Evolutionary conservation across 2,888 invertebrate genomes (phyloP), one percentile per base, ranked within the genome.

Genomic region (Schrankia costaestrigalis): DNA sequence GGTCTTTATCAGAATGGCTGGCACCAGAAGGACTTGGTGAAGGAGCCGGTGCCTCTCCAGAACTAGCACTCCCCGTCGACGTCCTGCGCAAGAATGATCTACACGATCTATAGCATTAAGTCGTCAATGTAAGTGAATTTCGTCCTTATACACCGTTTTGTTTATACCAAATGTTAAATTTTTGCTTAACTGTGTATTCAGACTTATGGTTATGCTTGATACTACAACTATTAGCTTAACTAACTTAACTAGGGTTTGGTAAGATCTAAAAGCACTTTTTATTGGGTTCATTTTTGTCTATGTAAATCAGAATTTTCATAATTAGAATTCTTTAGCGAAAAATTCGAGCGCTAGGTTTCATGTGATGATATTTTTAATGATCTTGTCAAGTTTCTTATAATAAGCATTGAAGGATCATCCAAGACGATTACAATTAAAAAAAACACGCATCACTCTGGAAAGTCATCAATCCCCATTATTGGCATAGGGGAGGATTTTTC

Each of bases 21-120:
- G 97, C 97, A 23, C 97, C 97, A 56, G 97, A 97, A 1, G 97
- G 97, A 62, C 97, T 97, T 13, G 95, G 89, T 0, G 88, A 88
- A 0, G 88, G 88, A 2, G 88, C 79, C 0, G 89, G 87, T 5
- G 79, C 86, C 46, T 88, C 88, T 2, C 87, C 84, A 0, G 87
- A 86, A 37, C 86, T 86, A 4, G 85, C 85, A 32, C 86, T 86
- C 17, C 86, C 86, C 43, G 87, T 87, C 6, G 87, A 87, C n/a
- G 87, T 85, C 76, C 87, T 87, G 77, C 84, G 85, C 69, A 86
- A 78, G 76, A 84, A 86, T 46, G 86, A 85, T 81, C 86, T 86
- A 80, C 71, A 78, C 84, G 85, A 81, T 79, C 84, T 66, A 79
- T 72, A 77, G 82, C 63, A 76, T 81, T 81, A 74, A 61, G 69